Conservation (phyloP, 2,797 vertebrate species). For the Parambassis ranga region DNA sequence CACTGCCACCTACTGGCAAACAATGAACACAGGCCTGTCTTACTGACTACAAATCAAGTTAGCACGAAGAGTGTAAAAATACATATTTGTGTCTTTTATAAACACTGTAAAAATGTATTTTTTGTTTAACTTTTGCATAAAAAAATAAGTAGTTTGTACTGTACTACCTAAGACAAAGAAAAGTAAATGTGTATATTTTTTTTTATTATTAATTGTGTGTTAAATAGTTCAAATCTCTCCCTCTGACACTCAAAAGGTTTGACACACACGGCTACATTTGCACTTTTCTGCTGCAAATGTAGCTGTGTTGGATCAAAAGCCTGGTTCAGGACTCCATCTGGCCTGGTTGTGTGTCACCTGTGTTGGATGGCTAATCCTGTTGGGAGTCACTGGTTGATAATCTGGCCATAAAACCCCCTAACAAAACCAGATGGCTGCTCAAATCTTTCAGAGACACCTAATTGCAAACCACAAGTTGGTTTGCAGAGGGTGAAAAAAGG, state of each 20-base stretch:
- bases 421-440: not conserved
- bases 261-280: not conserved
- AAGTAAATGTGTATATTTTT: too few relatives aligned
- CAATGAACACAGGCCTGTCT: not conserved
- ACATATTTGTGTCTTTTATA: too few relatives aligned
- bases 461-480: not conserved
- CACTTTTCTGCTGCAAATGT: too few relatives aligned
- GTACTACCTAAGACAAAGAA: too few relatives aligned
- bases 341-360: slow-evolving; percentile 6
- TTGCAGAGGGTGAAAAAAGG: not conserved
- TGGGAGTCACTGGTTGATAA: slow-evolving; percentile 34
- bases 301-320: slow-evolving; percentile 2
- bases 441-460: not conserved
- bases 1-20: not conserved
- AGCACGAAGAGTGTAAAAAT: not conserved
- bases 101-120: too few relatives aligned
- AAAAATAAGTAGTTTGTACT: too few relatives aligned
- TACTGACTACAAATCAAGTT: not conserved
- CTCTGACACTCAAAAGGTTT: not conserved
- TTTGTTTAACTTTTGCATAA: too few relatives aligned
- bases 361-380: slow-evolving; percentile 42
- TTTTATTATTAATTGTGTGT: too few relatives aligned
- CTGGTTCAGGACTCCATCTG: slow-evolving; percentile 48
- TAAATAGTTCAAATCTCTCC: too few relatives aligned
- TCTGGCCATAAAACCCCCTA: slow-evolving; percentile 18